Evolutionary conservation across 2,888 invertebrate species (phyloP), one percentile per base, ranked within the genome.

Genomic region (Ophion ellenae): DNA sequence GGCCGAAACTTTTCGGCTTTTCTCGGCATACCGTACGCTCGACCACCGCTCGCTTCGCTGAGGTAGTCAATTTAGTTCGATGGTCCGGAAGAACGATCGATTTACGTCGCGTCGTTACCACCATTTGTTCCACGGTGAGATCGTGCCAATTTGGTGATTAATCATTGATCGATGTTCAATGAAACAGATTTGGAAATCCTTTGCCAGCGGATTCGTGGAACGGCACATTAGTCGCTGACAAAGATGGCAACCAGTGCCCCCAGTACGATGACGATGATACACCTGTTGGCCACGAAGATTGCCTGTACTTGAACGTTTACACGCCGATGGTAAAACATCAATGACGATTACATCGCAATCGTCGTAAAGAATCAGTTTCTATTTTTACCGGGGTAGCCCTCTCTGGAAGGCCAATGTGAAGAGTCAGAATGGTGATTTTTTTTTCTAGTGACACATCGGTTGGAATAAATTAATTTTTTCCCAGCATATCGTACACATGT

Each of bases 1-100:
- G 89, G 87, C 1, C 76, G 84, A 57, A 45, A 83, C 2, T 45
- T 90, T 59, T 9, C 36, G 9, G 88, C 85, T 0, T 90, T 85
- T 69, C 69, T 78, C 10, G 89, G 88, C n/a, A 88, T 90, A 71
- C 90, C 89, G 32, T 90, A 90, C 70, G 89, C 86, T 3, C 77
- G 83, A 81, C 84, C 89, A 83, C 89, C 89, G 28, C 64, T 88
- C 32, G 86, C 84, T n/a, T n/a, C 57, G 11, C 83, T 89, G 28
- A 87, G 89, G 88, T 88, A 83, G 28, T 66, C 24, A 5, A 24
- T 45, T 66, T 40, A 14, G 17, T 5, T 53, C 53, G 17, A 53
- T 17, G 40, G 6, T 7, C 40, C 40, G 40, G 9, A 53, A 53
- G 17, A 53, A 14, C 5, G 5, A 14, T 53, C 53, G 53, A 53